phyloP scores from a whole-genome alignment of 2,888 invertebrate genomes.

The Hypselothyrea guttata region DNA sequence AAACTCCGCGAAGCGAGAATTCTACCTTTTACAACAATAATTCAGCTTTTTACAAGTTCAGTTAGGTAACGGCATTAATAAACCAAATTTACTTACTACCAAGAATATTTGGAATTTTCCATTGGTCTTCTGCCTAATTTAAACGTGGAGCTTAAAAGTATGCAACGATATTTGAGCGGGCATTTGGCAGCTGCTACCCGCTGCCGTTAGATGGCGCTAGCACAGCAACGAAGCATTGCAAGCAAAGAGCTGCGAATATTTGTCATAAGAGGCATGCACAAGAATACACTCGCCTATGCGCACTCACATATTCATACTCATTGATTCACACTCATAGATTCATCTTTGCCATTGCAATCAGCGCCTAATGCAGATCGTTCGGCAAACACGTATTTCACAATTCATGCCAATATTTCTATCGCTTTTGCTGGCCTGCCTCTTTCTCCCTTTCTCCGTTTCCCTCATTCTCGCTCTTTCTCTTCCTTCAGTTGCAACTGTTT shows the following conservation, averaged over 20 bases:
- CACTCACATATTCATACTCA: conserved; percentile 7
- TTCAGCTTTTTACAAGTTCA: too few species aligned
- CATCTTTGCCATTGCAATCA: conserved; percentile 58
- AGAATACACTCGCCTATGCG: conserved; percentile 16
- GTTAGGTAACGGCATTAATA: too few species aligned
- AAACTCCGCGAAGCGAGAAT: too few species aligned
- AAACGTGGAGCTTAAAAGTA: conserved; percentile 34
- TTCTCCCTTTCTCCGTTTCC: conserved; percentile 4
- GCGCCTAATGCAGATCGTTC: conserved; percentile 74
- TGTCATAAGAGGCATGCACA: conserved; percentile 5
- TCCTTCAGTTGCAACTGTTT: conserved; percentile 1
- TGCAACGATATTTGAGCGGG: conserved; percentile 18
- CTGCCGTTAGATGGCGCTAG: conserved; percentile 47
- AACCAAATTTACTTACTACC: too few species aligned
- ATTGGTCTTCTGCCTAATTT: conserved; percentile 1
- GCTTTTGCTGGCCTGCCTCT: conserved; percentile 6
- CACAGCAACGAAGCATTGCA: neutral
- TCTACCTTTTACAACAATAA: too few species aligned
- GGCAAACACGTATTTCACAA: conserved; percentile 62
- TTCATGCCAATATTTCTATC: conserved; percentile 30
- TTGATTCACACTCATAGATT: neutral
- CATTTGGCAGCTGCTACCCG: neutral
- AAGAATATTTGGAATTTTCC: too few species aligned
- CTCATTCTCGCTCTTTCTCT: neutral
- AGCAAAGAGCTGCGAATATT: conserved; percentile 6